phyloP scores from a whole-genome alignment of 1,140 invertebrate species.

The Lineus longissimus region DNA sequence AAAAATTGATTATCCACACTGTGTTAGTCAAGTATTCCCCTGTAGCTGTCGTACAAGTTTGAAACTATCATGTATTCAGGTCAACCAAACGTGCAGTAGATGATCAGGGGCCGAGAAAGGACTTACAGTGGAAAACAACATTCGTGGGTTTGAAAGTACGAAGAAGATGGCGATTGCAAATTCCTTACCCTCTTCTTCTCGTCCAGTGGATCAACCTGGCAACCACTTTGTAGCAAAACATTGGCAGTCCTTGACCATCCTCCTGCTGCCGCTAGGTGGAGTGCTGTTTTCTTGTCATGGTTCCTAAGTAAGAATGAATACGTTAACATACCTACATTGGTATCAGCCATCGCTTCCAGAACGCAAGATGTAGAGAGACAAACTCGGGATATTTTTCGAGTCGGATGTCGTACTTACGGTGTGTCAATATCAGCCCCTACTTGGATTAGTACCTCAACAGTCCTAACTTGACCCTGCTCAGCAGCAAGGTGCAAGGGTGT shows the following conservation, averaged over 20 bases:
- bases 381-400: too few relatives aligned
- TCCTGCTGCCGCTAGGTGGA: constrained; percentile 56
- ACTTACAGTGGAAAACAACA: neutral
- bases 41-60: too few relatives aligned
- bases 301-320: too few relatives aligned
- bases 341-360: too few relatives aligned
- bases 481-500: constrained; percentile 57
- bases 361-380: too few relatives aligned
- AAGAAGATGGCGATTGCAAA: too few relatives aligned
- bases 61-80: too few relatives aligned
- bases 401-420: too few relatives aligned
- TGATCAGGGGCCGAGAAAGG: too few relatives aligned
- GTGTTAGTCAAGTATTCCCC: neutral
- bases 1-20: too few relatives aligned
- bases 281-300: constrained; percentile 54
- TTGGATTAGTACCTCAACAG: constrained; percentile 46
- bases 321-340: too few relatives aligned
- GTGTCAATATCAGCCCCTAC: constrained; percentile 55
- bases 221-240: constrained; percentile 52
- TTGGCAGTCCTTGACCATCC: constrained; percentile 52
- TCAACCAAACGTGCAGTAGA: too few relatives aligned
- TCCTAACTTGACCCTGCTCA: constrained; percentile 48
- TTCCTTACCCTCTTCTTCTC: constrained; percentile 57
- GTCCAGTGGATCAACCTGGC: constrained; percentile 52
- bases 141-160: constrained; percentile 18